Evolutionary conservation across 2,113 vertebrate genomes (phyloP).

Genomic region (Tympanuchus pallidicinctus): DNA sequence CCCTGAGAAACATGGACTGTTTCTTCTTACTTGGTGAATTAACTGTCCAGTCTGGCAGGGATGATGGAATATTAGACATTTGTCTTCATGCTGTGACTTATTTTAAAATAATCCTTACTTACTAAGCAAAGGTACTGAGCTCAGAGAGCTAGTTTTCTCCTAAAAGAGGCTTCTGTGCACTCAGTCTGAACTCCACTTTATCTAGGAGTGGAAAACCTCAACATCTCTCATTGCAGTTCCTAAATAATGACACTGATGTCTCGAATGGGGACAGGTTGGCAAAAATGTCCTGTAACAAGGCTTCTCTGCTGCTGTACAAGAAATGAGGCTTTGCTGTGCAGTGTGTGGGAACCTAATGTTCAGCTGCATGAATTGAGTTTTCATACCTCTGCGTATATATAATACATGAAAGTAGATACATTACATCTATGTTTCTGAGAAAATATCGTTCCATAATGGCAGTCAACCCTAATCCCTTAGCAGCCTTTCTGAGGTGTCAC

Average conservation of each 20-base stretch:
- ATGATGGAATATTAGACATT: background rate
- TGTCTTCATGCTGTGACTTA: background rate
- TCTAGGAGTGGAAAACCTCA: background rate
- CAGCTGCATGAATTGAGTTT: background rate
- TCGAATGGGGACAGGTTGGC: background rate
- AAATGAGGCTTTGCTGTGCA: background rate
- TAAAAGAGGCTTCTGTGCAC: background rate
- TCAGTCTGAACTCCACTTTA: background rate
- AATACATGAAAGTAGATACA: no score
- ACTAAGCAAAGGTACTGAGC: background rate
- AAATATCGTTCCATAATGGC: background rate
- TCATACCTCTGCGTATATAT: background rate
- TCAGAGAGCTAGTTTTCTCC: background rate
- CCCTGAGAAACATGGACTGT: background rate
- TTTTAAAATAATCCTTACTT: background rate
- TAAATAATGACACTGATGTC: background rate
- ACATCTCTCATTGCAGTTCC: background rate
- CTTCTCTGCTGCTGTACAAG: background rate
- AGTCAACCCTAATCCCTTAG: background rate
- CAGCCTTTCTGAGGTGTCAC: background rate
- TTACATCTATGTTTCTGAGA: background rate
- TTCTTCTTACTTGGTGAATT: background rate
- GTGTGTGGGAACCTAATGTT: background rate
- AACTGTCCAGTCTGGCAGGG: background rate
- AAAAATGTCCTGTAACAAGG: background rate